These are phyloP conservation scores for Acleris holmiana DNA, from an alignment of 2,888 invertebrate species.

Conservation along the genomic window DNA sequence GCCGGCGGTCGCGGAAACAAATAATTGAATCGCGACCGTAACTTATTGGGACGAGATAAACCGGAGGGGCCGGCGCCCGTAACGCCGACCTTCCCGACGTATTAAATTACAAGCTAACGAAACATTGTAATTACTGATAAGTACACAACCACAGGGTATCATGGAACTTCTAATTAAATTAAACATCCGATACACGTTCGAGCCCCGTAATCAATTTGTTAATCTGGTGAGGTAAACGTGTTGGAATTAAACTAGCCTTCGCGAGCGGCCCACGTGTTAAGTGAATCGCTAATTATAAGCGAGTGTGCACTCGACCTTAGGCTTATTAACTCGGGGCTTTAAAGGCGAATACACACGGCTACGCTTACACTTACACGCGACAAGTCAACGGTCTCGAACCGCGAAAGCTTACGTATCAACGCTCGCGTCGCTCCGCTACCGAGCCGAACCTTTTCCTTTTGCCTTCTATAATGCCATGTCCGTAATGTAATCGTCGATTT, in stretches of 20 bases:
- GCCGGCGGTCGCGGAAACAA: constrained; percentile 50
- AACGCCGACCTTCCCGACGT: constrained; percentile 23
- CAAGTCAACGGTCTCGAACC: constrained; percentile 18
- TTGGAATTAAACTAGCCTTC: constrained; percentile 33
- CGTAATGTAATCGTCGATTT: constrained; percentile 57
- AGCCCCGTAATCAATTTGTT: constrained; percentile 37
- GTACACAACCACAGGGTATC: constrained; percentile 35
- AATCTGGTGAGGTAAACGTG: constrained; percentile 37
- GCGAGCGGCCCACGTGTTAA: constrained; percentile 34
- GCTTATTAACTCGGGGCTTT: constrained; percentile 30
- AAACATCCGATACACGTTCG: constrained; percentile 33
- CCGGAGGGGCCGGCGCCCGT: constrained; percentile 36
- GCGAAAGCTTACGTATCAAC: constrained; percentile 30
- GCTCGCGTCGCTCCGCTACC: constrained; percentile 51
- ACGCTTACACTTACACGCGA: constrained; percentile 6
- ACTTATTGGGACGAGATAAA: constrained; percentile 51
- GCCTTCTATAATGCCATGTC: constrained; percentile 33
- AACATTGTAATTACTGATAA: constrained; percentile 38
- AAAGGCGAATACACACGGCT: constrained; percentile 40
- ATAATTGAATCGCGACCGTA: constrained; percentile 50
- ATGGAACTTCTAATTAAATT: constrained; percentile 37
- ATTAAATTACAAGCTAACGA: constrained; percentile 33
- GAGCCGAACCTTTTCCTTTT: constrained; percentile 38
- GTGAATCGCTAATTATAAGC: constrained; percentile 36
- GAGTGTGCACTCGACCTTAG: constrained; percentile 30